Conservation (phyloP, 2,888 invertebrate species). For the Conistra vaccinii region DNA sequence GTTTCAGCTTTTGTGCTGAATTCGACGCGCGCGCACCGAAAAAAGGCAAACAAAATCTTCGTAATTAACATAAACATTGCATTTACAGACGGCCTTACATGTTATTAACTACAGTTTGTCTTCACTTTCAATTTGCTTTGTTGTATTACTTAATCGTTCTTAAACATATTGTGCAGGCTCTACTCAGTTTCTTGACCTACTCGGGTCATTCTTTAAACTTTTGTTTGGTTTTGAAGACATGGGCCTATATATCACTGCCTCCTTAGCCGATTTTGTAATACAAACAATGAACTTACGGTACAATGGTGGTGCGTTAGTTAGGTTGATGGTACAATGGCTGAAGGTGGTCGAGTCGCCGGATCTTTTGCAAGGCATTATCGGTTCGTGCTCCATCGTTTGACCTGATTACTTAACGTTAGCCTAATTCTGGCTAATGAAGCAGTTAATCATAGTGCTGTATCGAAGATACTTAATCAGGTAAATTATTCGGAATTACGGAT, state of each 20-base stretch:
- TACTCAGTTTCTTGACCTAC: slow-evolving; percentile 54
- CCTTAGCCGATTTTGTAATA: slow-evolving; percentile 58
- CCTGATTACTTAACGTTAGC: slow-evolving; percentile 72
- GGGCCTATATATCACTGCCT: slow-evolving; percentile 40
- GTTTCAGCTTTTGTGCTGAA: slow-evolving; percentile 73
- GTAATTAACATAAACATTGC: slow-evolving; percentile 79
- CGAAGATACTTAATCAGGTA: neutral
- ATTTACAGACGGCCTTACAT: slow-evolving; percentile 69
- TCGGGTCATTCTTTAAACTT: slow-evolving; percentile 49
- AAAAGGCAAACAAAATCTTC: slow-evolving; percentile 72
- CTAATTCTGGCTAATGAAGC: slow-evolving; percentile 52
- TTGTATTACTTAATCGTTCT: slow-evolving; percentile 62
- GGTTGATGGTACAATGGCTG: slow-evolving; percentile 73
- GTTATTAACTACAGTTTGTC: slow-evolving; percentile 53
- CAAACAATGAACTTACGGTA: slow-evolving; percentile 65
- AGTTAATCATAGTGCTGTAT: slow-evolving; percentile 26
- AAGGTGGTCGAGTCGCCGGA: slow-evolving; percentile 77
- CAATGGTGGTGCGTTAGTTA: slow-evolving; percentile 66
- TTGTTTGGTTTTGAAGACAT: slow-evolving; percentile 24
- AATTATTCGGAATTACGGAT: slow-evolving; percentile 13
- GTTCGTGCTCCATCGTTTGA: slow-evolving; percentile 69
- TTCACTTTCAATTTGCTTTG: slow-evolving; percentile 67
- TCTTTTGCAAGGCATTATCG: slow-evolving; percentile 82
- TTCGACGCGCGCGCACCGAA: slow-evolving; percentile 68
- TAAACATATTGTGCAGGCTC: slow-evolving; percentile 33